Evolutionary conservation across 2,888 invertebrate genomes (phyloP).

Genomic region (Strigamia crassipes): DNA sequence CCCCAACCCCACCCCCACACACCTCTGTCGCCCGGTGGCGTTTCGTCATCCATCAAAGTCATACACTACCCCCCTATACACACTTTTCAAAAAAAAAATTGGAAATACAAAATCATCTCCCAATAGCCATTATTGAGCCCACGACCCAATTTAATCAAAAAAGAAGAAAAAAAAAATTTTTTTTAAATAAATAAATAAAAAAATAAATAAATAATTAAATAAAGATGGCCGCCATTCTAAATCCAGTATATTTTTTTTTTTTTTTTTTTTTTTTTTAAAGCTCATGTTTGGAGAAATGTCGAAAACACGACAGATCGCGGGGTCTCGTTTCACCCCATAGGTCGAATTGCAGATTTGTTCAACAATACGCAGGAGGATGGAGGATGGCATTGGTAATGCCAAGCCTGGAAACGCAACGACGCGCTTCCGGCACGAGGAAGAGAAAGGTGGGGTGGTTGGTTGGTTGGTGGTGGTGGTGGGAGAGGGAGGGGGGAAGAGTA

Average conservation of each 20-base stretch:
- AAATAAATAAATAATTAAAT: not conserved
- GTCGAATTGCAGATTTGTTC: constrained; percentile 6
- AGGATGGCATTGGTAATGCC: not conserved
- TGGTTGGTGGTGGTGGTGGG: not conserved
- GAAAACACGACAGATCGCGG: not conserved
- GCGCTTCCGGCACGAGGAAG: constrained; percentile 33
- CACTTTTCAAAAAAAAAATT: constrained; percentile 11
- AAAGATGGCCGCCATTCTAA: not conserved
- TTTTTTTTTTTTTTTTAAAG: not conserved
- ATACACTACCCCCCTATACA: not conserved
- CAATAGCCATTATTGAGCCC: not conserved
- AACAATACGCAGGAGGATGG: not conserved
- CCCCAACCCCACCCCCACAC: not conserved
- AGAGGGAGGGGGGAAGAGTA: not conserved
- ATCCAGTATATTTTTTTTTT: not conserved
- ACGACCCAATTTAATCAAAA: too few relatives aligned
- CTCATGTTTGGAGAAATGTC: too few relatives aligned
- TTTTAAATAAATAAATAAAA: too few relatives aligned
- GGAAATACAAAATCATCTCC: constrained; percentile 17
- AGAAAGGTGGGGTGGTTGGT: not conserved
- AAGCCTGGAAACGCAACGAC: constrained; percentile 31
- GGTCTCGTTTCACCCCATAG: not conserved
- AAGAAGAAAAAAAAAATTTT: too few relatives aligned
- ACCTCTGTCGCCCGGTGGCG: constrained; percentile 21
- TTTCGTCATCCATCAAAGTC: constrained; percentile 21